Evolutionary conservation across 2,113 vertebrate species (phyloP).

Genomic region (Gambusia holbrooki): DNA sequence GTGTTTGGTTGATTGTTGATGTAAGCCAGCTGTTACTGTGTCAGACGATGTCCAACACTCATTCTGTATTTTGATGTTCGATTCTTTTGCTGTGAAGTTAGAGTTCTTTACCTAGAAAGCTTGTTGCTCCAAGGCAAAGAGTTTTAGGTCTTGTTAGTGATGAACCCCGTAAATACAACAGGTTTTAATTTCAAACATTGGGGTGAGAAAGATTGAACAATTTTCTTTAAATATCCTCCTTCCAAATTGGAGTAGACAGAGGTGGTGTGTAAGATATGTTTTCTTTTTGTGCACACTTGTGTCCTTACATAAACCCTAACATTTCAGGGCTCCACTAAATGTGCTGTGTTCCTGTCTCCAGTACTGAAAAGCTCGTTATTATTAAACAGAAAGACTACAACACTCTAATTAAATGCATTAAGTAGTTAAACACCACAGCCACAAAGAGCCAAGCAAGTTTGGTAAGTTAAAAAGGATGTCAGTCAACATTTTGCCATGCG

Average conservation of each 20-base stretch:
- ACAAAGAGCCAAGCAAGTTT: conserved; percentile 58
- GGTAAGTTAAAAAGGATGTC: conserved; percentile 73
- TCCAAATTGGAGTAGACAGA: conserved; percentile 54
- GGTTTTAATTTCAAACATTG: conserved; percentile 28
- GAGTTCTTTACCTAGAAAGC: conserved; percentile 21
- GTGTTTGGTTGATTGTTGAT: conserved; percentile 31
- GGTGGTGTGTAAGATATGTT: conserved; percentile 60
- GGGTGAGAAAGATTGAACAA: conserved; percentile 19
- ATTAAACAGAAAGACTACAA: conserved; percentile 34
- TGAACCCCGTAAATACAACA: conserved; percentile 27
- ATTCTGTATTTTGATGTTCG: conserved; percentile 12
- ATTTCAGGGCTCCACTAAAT: conserved; percentile 55
- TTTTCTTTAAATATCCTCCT: conserved; percentile 31
- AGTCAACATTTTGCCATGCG: conserved; percentile 62
- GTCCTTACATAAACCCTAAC: conserved; percentile 46
- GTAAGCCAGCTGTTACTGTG: conserved; percentile 39
- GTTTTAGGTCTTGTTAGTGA: background rate
- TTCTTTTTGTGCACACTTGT: conserved; percentile 33
- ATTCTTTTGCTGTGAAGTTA: conserved; percentile 11
- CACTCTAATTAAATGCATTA: conserved; percentile 51
- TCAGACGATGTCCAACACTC: conserved; percentile 50
- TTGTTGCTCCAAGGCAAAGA: background rate
- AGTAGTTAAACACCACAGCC: conserved; percentile 50
- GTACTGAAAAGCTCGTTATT: conserved; percentile 43
- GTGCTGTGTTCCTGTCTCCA: conserved; percentile 66